Evolutionary conservation across 2,797 vertebrate species (phyloP).

Genomic region (Acanthurus tractus): DNA sequence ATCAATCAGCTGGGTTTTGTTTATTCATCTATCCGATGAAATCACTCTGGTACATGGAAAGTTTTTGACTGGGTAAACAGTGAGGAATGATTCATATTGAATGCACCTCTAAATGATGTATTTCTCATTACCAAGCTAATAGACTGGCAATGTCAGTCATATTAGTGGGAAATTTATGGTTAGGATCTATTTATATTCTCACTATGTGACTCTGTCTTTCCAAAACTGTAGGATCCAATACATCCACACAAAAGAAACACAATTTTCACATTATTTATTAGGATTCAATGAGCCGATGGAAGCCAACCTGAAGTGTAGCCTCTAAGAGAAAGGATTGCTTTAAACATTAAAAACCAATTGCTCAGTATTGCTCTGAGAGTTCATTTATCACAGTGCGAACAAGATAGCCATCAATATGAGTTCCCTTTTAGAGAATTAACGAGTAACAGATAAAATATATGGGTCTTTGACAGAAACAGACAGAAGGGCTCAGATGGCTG

Average conservation of each 20-base stretch:
- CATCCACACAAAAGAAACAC: background rate
- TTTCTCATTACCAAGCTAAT: slow-evolving; percentile 49
- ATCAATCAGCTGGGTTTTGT: slow-evolving; percentile 61
- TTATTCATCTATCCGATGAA: slow-evolving; percentile 59
- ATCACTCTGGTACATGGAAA: slow-evolving; percentile 41
- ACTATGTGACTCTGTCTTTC: slow-evolving; percentile 2
- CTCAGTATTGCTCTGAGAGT: slow-evolving; percentile 24
- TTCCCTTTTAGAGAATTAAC: slow-evolving; percentile 39
- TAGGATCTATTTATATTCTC: slow-evolving; percentile 30
- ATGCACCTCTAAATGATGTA: slow-evolving; percentile 39
- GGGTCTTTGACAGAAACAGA: slow-evolving; percentile 48
- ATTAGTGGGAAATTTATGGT: slow-evolving; percentile 31
- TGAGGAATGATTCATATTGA: slow-evolving; percentile 47
- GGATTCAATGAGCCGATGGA: slow-evolving; percentile 5
- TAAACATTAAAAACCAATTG: slow-evolving; percentile 38
- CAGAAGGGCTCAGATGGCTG: slow-evolving; percentile 74
- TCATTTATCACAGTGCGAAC: slow-evolving; percentile 45
- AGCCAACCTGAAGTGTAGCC: background rate
- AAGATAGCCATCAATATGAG: slow-evolving; percentile 39
- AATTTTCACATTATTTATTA: slow-evolving; percentile 19
- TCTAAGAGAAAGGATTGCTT: slow-evolving; percentile 11
- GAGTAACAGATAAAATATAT: slow-evolving; percentile 45
- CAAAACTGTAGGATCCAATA: slow-evolving; percentile 2
- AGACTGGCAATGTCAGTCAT: slow-evolving; percentile 28
- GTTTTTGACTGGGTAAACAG: slow-evolving; percentile 51